Percentiles rank a stretch among this genome's conserved stretches.
Evolutionary conservation across 2,888 invertebrate genomes (phyloP).

Genomic region (Plagodis dolabraria): DNA sequence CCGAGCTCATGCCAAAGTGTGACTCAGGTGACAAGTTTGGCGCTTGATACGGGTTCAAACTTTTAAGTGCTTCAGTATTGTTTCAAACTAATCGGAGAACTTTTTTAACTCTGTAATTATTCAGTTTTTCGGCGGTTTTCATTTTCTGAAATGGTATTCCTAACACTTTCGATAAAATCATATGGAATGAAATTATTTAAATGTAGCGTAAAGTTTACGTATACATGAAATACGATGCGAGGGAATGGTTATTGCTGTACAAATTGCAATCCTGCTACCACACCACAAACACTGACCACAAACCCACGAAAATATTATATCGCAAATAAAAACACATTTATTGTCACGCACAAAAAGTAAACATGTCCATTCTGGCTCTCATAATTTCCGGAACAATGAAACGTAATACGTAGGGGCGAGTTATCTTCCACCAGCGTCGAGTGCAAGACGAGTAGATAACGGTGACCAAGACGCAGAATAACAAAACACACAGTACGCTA

Average conservation of each 20-base stretch:
- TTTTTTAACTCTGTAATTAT: conserved; percentile 11
- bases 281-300: conserved; percentile 16
- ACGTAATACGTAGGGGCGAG: conserved; percentile 63
- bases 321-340: conserved; percentile 60
- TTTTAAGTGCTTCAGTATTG: conserved; percentile 36
- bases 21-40: conserved; percentile 34
- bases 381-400: conserved; percentile 74
- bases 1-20: conserved; percentile 27
- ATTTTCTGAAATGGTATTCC: neutral
- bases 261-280: conserved; percentile 10
- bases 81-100: conserved; percentile 9
- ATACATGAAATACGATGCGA: neutral
- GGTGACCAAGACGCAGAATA: conserved; percentile 47
- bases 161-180: neutral
- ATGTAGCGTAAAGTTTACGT: neutral
- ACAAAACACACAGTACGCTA: conserved; percentile 5
- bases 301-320: conserved; percentile 32
- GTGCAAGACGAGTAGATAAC: conserved; percentile 68
- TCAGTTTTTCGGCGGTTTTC: neutral
- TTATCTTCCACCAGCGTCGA: conserved; percentile 68
- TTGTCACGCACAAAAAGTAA: conserved; percentile 74
- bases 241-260: neutral
- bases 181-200: no score
- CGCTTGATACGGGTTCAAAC: conserved; percentile 39
- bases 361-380: conserved; percentile 68